Evolutionary conservation across 2,797 vertebrate species (phyloP).

Genomic region (Eulemur mongoz): DNA sequence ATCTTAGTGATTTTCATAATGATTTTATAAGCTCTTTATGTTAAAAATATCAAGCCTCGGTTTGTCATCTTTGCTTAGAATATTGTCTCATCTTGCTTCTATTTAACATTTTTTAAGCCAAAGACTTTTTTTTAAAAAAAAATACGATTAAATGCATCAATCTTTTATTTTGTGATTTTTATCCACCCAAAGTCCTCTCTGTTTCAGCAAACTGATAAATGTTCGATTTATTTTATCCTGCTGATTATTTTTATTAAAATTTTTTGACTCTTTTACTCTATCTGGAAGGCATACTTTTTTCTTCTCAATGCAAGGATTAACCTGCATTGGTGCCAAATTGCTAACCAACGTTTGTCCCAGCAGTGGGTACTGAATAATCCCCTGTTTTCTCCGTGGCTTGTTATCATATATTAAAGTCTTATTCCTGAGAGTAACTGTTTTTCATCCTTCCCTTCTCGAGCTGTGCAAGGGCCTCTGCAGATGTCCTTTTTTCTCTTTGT

Average conservation of each 20-base stretch:
- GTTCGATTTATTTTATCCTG: not conserved
- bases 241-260: constrained; percentile 24
- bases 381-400: not conserved
- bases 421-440: not conserved
- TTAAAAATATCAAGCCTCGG: constrained; percentile 31
- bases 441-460: not conserved
- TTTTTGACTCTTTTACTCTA: not conserved
- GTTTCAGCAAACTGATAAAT: not conserved
- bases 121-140: not conserved
- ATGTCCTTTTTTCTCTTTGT: not conserved
- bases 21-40: constrained; percentile 45
- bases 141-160: not conserved
- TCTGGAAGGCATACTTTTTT: not conserved
- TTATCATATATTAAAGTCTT: not conserved
- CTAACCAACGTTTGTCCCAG: not conserved
- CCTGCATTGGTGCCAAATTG: not conserved
- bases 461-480: not conserved
- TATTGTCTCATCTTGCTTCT: constrained; percentile 30
- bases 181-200: not conserved
- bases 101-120: constrained; percentile 35
- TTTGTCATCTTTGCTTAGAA: constrained; percentile 43
- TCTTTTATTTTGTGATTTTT: constrained; percentile 50
- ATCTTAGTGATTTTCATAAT: constrained; percentile 39
- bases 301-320: not conserved
- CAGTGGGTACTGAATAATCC: not conserved